Conservation (phyloP, 2,797 vertebrate species). For the Heliangelus exortis region DNA sequence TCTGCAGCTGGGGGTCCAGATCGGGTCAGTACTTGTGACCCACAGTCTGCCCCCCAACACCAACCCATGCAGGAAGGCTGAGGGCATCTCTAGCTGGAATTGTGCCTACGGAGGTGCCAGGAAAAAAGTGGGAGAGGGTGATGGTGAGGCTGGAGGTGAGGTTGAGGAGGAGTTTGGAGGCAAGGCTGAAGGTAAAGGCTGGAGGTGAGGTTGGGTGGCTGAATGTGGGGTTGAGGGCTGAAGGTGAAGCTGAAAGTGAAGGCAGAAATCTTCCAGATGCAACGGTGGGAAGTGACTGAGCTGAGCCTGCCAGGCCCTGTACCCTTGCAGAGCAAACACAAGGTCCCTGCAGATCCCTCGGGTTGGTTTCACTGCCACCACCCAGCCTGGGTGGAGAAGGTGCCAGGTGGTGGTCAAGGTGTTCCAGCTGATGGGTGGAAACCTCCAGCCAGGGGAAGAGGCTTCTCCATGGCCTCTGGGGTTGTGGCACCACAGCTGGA, state of each 20-base stretch:
- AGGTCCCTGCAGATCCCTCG: neutral
- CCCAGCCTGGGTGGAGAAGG: neutral
- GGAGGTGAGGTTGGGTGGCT: neutral
- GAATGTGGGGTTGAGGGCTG: neutral
- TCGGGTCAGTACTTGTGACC: too few relatives aligned
- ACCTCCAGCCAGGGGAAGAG: neutral
- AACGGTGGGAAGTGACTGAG: neutral
- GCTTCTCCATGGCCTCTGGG: neutral
- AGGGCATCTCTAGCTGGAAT: neutral
- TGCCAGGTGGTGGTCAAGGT: neutral
- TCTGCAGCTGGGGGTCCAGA: neutral
- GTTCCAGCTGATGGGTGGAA: neutral
- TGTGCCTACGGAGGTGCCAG: neutral
- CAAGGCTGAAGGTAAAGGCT: neutral
- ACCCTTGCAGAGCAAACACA: neutral
- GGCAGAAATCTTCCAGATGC: neutral
- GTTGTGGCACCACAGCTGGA: neutral
- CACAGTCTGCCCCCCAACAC: fast-evolving
- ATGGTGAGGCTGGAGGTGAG: neutral
- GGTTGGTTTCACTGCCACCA: neutral
- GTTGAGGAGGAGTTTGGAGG: neutral
- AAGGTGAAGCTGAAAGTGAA: neutral
- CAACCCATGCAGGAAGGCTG: neutral
- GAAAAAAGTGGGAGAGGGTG: neutral
- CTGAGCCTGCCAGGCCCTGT: neutral